These are phyloP conservation scores for Cebus imitator DNA, from an alignment of 2,113 vertebrate species.

Conservation along the genomic window DNA sequence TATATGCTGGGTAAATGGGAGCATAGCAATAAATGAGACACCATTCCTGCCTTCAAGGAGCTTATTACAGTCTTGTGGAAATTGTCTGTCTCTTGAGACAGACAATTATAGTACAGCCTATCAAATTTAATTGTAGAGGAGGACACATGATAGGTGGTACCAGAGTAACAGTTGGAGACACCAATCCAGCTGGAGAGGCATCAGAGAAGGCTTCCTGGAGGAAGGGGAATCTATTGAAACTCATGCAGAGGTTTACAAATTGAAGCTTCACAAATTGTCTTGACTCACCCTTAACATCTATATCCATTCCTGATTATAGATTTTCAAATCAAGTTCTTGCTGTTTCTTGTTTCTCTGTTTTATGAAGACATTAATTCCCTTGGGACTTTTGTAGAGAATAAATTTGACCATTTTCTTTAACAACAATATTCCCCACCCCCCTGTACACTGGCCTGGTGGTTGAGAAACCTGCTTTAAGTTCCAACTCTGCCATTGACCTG, in stretches of 20 bases:
- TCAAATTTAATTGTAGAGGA: not conserved
- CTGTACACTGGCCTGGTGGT: not conserved
- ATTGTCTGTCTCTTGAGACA: not conserved
- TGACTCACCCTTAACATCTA: not conserved
- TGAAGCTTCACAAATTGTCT: rapidly evolving
- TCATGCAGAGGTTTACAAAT: rapidly evolving
- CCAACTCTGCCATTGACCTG: not conserved
- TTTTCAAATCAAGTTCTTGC: not conserved
- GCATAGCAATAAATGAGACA: not conserved
- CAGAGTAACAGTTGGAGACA: no score
- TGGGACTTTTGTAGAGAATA: not conserved
- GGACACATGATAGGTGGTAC: rapidly evolving
- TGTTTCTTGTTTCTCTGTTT: not conserved
- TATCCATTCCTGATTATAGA: not conserved
- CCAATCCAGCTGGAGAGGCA: not conserved
- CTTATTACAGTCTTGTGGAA: not conserved
- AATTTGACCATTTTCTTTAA: not conserved
- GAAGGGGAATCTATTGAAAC: not conserved
- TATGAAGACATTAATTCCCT: not conserved
- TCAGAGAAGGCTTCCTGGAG: not conserved
- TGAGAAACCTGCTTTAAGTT: not conserved
- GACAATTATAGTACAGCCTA: no score
- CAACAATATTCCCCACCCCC: not conserved
- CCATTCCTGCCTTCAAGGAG: not conserved
- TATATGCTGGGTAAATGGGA: not conserved